These are phyloP conservation scores for Acanthornis magna DNA, from an alignment of 2,797 vertebrate species.

Conservation along the genomic window DNA sequence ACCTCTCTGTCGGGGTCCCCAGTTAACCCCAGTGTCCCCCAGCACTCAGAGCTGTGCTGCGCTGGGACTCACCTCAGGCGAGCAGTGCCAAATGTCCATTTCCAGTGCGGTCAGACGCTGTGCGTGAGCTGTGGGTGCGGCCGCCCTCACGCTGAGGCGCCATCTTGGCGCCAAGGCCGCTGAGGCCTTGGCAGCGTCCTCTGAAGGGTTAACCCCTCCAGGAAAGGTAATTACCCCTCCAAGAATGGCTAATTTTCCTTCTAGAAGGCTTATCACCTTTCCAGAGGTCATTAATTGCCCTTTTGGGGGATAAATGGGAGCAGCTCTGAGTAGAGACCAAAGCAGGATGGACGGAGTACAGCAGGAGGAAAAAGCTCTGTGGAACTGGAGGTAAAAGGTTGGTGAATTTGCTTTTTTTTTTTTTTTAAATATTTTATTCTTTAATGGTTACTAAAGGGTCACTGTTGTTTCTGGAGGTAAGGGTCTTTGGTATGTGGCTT, in stretches of 20 bases:
- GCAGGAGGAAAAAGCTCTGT: rapidly evolving
- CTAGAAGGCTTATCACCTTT: neutral
- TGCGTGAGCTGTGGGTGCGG: rapidly evolving
- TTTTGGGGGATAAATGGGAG: neutral
- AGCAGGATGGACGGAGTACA: rapidly evolving
- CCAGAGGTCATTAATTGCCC: neutral
- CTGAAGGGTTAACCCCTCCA: neutral
- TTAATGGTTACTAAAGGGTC: rapidly evolving
- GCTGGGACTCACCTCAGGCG: rapidly evolving
- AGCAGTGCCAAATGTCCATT: rapidly evolving
- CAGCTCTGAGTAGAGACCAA: rapidly evolving
- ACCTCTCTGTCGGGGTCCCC: too few species aligned
- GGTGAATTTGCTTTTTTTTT: neutral
- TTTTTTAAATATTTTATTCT: rapidly evolving
- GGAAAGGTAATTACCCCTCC: neutral
- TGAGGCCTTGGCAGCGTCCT: neutral
- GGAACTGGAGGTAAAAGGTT: neutral
- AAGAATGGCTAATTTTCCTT: too few species aligned
- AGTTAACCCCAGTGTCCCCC: too few species aligned
- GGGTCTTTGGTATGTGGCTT: rapidly evolving
- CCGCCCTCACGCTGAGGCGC: rapidly evolving
- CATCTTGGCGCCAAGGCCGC: neutral
- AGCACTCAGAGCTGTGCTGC: rapidly evolving
- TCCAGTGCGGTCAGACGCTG: rapidly evolving
- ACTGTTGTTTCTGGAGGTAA: rapidly evolving